These are phyloP conservation scores for Standfussiana lucernea DNA, from an alignment of 2,888 invertebrate species.

Conservation along the genomic window DNA sequence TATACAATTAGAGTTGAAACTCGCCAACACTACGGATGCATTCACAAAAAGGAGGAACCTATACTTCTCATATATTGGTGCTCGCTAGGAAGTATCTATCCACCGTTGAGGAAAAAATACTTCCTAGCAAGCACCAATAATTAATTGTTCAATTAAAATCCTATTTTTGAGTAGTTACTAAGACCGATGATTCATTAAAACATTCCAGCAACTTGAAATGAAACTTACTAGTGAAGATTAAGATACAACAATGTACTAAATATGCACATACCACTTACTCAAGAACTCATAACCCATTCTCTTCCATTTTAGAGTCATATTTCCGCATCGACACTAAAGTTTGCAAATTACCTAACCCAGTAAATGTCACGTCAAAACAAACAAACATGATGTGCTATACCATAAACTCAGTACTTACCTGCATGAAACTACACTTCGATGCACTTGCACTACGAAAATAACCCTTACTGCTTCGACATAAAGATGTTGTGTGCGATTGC, in stretches of 20 bases:
- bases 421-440: not conserved
- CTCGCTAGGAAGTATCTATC: too few relatives aligned
- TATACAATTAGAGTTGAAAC: not conserved
- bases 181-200: not conserved
- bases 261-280: not conserved
- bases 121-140: not conserved
- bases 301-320: slow-evolving; percentile 6
- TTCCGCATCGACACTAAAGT: slow-evolving; percentile 8
- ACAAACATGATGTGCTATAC: slow-evolving; percentile 13
- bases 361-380: slow-evolving; percentile 40
- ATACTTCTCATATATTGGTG: too few relatives aligned
- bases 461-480: not conserved
- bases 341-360: slow-evolving; percentile 19
- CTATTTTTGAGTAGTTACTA: not conserved
- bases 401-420: not conserved
- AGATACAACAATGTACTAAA: not conserved
- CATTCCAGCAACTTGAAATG: not conserved
- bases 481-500: not conserved
- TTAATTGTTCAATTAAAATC: not conserved
- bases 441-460: not conserved
- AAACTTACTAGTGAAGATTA: not conserved
- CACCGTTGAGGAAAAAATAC: too few relatives aligned
- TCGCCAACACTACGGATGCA: not conserved
- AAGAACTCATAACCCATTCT: not conserved
- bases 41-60: not conserved